These are phyloP conservation scores for Timandra comae DNA, from an alignment of 2,888 invertebrate genomes.

Conservation along the genomic window DNA sequence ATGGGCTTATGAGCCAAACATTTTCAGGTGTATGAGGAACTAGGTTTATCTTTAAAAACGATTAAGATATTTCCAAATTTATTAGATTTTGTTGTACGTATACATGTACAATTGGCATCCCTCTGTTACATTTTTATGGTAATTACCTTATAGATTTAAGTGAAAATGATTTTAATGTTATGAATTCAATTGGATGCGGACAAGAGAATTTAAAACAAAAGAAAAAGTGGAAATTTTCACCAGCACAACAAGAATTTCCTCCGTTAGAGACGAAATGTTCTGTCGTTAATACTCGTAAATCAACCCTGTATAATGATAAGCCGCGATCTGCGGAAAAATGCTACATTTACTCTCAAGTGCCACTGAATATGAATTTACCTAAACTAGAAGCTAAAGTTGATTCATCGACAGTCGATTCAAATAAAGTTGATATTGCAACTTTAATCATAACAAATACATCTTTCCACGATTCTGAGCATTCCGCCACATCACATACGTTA, in stretches of 20 bases:
- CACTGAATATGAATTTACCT: constrained; percentile 46
- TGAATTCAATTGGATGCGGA: constrained; percentile 32
- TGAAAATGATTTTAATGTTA: constrained; percentile 35
- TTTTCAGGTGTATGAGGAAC: too few species aligned
- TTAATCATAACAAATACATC: constrained; percentile 43
- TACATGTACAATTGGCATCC: too few species aligned
- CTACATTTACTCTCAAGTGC: constrained; percentile 46
- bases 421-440: constrained; percentile 50
- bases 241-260: constrained; percentile 34
- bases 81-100: too few species aligned
- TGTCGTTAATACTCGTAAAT: too few species aligned
- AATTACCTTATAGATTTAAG: constrained; percentile 42
- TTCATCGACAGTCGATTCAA: constrained; percentile 27
- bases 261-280: constrained; percentile 35
- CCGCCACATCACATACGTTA: constrained; percentile 28
- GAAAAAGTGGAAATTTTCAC: constrained; percentile 33
- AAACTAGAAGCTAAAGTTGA: constrained; percentile 37
- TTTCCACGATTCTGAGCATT: constrained; percentile 34
- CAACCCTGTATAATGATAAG: constrained; percentile 37
- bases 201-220: constrained; percentile 27
- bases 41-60: too few species aligned
- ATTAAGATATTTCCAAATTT: too few species aligned
- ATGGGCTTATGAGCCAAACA: too few species aligned
- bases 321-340: constrained; percentile 47
- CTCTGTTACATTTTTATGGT: too few species aligned